Evolutionary conservation across 1,140 invertebrate genomes (phyloP), one percentile per base, ranked within the genome.

Genomic region (Philotrypesis tridentata): DNA sequence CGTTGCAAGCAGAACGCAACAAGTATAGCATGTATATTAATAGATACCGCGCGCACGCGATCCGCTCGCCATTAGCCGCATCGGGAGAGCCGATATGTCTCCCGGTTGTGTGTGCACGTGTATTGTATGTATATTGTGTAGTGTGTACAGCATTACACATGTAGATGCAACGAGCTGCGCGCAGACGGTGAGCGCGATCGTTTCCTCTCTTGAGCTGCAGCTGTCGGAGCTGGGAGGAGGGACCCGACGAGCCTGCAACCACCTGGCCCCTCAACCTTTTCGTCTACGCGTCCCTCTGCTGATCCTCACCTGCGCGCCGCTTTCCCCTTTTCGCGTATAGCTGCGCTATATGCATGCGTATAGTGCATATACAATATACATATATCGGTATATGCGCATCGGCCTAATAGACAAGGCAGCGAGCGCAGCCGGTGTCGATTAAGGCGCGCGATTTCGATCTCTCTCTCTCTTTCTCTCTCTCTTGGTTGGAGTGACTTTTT

Each of bases 151-250:
- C n/a, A n/a, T n/a, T n/a, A n/a, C n/a, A n/a, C n/a, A n/a, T n/a
- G n/a, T n/a, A 12, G n/a, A 33, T 4, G n/a, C 21, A 17, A 67
- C n/a, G 8, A 21, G 11, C 11, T 2, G 61, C 61, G 3, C 61
- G 3, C 61, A 27, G 61, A 27, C 61, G 61, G 61, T 9, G 61
- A n/a, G n/a, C 11, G 6, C 61, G 61, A 65, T 65, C 61, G 61
- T 65, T 65, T 65, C 27, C 48, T 55, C 48, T 55, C n/a, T 23
- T 84, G 84, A 83, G 85, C 83, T 77, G 89, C 89, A 90, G 90
- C 89, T 90, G 90, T 87, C 81, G 85, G 86, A 87, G 82, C 84
- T 86, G 83, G n/a, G 48, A 55, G 48, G 48, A 55, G 48, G 23
- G 27, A 65, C 61, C 25, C 11, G n/a, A 23, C 60, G 6, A 9